phyloP scores from a whole-genome alignment of 1,140 invertebrate genomes.

The Schlechtendalia chinensis region DNA sequence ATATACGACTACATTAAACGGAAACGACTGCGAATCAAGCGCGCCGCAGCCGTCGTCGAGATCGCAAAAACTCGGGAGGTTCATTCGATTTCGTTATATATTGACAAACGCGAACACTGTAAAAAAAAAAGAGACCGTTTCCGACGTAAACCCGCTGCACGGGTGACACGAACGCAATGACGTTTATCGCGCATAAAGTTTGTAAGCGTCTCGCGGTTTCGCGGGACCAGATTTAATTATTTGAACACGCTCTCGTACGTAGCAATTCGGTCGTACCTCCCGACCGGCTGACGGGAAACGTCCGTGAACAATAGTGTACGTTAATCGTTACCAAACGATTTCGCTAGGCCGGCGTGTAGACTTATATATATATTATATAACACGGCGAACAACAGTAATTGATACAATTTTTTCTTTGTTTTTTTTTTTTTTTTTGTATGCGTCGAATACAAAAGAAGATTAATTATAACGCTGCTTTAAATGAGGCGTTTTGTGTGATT shows the following conservation, averaged over 20 bases:
- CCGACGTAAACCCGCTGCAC: too few relatives aligned
- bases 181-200: background rate
- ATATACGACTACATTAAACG: background rate
- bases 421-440: background rate
- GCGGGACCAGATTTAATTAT: too few relatives aligned
- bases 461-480: background rate
- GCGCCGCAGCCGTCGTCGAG: background rate
- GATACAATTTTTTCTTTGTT: background rate
- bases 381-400: background rate
- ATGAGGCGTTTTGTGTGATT: background rate
- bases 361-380: background rate
- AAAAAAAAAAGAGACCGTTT: background rate
- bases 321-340: conserved; percentile 6
- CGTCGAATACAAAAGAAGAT: background rate
- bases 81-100: background rate
- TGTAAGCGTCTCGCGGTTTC: too few relatives aligned
- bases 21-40: background rate
- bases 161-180: background rate
- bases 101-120: background rate
- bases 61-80: background rate
- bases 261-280: too few relatives aligned
- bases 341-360: background rate
- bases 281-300: too few relatives aligned
- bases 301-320: background rate
- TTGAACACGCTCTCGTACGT: too few relatives aligned